Evolutionary conservation across 2,888 invertebrate genomes (phyloP).

Genomic region (Volucella zonaria): DNA sequence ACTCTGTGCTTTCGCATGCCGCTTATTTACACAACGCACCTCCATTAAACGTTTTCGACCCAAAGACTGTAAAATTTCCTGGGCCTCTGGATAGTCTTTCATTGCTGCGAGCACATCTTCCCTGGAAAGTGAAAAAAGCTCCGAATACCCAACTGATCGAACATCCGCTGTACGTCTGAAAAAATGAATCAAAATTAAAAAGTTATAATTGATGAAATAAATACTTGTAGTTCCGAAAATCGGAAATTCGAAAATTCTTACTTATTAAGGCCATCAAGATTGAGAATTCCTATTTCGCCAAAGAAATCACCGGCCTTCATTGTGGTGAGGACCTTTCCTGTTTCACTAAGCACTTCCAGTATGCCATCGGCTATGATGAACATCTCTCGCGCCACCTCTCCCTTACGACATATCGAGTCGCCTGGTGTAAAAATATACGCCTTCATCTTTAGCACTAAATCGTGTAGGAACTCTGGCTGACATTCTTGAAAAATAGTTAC

Average conservation of each 20-base stretch:
- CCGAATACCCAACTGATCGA: conserved; percentile 97
- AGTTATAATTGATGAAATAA: conserved; percentile 1
- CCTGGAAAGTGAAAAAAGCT: conserved; percentile 95
- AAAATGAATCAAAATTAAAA: conserved; percentile 9
- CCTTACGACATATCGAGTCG: conserved; percentile 97
- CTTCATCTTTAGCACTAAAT: conserved; percentile 98
- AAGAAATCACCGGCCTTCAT: conserved; percentile 99
- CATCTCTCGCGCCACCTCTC: conserved; percentile 97
- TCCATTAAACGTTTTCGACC: conserved; percentile 94
- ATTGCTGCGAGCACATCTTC: conserved; percentile 97
- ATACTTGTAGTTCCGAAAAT: too few relatives aligned
- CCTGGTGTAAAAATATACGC: conserved; percentile 99
- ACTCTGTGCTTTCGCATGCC: conserved; percentile 80
- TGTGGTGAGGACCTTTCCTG: conserved; percentile 94
- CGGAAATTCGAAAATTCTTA: conserved; percentile 81
- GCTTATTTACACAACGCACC: conserved; percentile 86
- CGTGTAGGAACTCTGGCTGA: conserved; percentile 98
- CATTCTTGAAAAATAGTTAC: conserved; percentile 98
- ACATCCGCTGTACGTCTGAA: conserved; percentile 96
- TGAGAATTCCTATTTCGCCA: conserved; percentile 98
- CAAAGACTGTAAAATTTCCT: conserved; percentile 94
- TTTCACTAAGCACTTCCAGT: conserved; percentile 96
- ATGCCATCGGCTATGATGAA: conserved; percentile 99
- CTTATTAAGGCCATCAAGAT: conserved; percentile 97
- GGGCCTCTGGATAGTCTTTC: conserved; percentile 98